These are phyloP conservation scores for Tyto alba DNA, from an alignment of 2,113 vertebrate genomes.

Conservation along the genomic window DNA sequence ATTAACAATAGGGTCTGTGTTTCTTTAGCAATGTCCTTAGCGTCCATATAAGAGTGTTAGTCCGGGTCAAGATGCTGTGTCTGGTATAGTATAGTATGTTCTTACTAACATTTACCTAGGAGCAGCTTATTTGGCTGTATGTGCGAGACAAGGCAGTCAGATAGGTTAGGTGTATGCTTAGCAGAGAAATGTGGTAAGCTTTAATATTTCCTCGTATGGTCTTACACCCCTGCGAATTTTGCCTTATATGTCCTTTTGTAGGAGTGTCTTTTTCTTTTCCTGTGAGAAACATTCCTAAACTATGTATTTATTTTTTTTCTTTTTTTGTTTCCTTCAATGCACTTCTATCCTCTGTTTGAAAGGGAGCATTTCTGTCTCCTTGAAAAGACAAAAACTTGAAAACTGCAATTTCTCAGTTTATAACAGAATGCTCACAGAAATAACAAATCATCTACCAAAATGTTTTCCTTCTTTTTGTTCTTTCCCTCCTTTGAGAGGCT, in stretches of 20 bases:
- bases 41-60: not conserved
- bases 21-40: constrained; percentile 31
- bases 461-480: not conserved
- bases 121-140: not conserved
- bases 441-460: not conserved
- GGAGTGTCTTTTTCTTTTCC: not conserved
- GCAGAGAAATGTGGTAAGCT: not conserved
- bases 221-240: not conserved
- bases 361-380: not conserved
- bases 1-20: constrained; percentile 32
- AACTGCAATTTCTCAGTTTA: not conserved
- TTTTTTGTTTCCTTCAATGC: not conserved
- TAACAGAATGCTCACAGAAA: not conserved
- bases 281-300: not conserved
- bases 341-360: not conserved
- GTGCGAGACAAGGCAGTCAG: not conserved
- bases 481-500: not conserved
- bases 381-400: not conserved
- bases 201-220: not conserved
- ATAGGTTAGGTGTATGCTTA: not conserved
- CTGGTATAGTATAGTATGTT: not conserved
- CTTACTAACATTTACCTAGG: not conserved
- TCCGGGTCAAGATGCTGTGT: not conserved
- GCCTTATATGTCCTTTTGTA: not conserved
- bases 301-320: not conserved